These are phyloP conservation scores for Trigoniulus corallinus DNA, from an alignment of 1,140 invertebrate genomes.

Conservation along the genomic window DNA sequence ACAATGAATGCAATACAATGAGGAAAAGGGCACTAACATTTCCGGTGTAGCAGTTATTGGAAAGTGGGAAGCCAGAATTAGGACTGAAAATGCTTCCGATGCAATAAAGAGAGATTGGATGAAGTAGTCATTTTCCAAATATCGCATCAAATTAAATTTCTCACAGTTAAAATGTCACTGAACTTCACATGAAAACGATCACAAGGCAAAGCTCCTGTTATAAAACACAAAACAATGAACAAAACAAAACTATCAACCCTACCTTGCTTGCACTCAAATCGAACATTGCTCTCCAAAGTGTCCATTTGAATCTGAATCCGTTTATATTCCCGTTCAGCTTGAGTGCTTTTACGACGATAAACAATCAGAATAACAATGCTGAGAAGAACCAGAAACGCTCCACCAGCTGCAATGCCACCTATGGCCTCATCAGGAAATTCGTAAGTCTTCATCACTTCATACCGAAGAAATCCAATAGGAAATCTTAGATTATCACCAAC, in stretches of 20 bases:
- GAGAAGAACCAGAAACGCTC: conserved; percentile 62
- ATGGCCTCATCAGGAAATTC: conserved; percentile 73
- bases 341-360: conserved; percentile 78
- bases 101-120: no score
- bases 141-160: no score
- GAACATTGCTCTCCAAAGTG: conserved; percentile 92
- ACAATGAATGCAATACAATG: no score
- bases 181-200: no score
- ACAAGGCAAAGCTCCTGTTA: no score
- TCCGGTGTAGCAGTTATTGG: no score
- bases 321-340: conserved; percentile 89
- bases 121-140: no score
- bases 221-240: no score
- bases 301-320: conserved; percentile 98
- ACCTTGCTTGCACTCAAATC: conserved; percentile 92
- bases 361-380: conserved; percentile 71
- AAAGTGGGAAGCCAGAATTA: no score
- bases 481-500: conserved; percentile 72
- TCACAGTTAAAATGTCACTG: no score
- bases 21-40: no score
- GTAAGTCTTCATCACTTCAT: conserved; percentile 68
- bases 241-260: conserved; percentile 12
- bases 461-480: conserved; percentile 66
- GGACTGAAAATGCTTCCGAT: no score
- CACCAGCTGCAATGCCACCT: conserved; percentile 62